phyloP scores from a whole-genome alignment of 2,888 invertebrate species.

The Mamestra brassicae region DNA sequence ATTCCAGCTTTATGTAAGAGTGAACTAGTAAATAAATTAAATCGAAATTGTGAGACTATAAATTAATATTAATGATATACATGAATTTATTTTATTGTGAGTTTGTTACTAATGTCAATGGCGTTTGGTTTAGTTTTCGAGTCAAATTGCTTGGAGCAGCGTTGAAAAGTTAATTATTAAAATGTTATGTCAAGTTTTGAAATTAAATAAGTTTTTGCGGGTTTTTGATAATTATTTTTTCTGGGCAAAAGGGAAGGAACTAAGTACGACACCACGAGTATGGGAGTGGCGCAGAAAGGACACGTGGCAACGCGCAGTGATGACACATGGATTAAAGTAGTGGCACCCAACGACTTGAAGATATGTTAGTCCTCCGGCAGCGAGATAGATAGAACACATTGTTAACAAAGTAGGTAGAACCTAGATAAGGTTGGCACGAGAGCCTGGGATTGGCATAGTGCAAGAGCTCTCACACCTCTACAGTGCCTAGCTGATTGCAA shows the following conservation, averaged over 20 bases:
- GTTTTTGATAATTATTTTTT: not conserved
- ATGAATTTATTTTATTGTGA: constrained; percentile 3
- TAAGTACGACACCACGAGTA: too few species aligned
- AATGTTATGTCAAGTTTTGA: too few species aligned
- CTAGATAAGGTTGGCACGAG: not conserved
- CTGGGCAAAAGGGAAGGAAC: too few species aligned
- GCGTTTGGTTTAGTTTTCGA: not conserved
- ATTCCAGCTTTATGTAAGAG: constrained; percentile 38
- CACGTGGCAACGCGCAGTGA: not conserved
- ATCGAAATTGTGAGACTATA: not conserved
- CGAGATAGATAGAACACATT: too few species aligned
- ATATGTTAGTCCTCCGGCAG: too few species aligned
- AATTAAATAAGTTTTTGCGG: too few species aligned
- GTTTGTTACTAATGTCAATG: not conserved
- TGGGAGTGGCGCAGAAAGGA: not conserved
- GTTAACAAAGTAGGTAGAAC: not conserved
- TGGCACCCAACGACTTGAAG: too few species aligned
- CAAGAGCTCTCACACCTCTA: not conserved
- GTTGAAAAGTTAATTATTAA: not conserved
- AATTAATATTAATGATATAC: constrained; percentile 1
- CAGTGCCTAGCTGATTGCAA: not conserved
- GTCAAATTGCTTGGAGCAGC: not conserved
- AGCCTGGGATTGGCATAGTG: not conserved
- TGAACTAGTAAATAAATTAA: constrained; percentile 45
- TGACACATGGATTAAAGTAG: not conserved